Base-by-base conservation (phyloP, 1,140 invertebrate genomes). In the Potamilus streckersoni region DNA sequence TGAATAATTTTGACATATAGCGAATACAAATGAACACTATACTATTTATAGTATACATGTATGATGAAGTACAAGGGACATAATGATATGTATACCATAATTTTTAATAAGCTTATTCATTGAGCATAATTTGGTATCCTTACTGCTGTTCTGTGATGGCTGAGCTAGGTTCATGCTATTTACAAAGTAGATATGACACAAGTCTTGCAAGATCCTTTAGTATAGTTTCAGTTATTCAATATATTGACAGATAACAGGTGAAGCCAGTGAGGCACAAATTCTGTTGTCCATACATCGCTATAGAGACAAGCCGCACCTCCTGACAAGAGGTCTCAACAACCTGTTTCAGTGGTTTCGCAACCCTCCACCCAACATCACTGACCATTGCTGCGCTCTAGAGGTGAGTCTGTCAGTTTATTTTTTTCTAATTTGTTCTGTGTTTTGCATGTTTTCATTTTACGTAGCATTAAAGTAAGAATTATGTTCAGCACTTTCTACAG, bases 181-280 rank as follows among this genome's bases (percentile, higher is more conserved):
- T 38, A 6, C 38, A 38, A 38, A 38, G 38, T 38, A 38, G 38
- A 38, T 38, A 6, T 38, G 38, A 38, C 38, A 38, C 38, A 38
- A 3, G 8, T 38, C 38, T 38, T 38, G 38, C 38, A 38, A 38
- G 38, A 4, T 38, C 5, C 2, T 0, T 38, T 6, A 38, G 38
- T 8, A 38, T 38, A 38, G 38, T 38, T 38, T 38, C 38, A 38
- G 38, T 38, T 38, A 27, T 38, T 38, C 38, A 38, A 38, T 38
- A 38, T 4, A 31, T 49, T 82, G 85, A 20, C 80, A 95, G 94
- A 93, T 97, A 82, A 93, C 96, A 71, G 97, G 97, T 19, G 96
- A 98, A 91, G 95, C 94, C 4, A 96, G 95, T 86, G 96, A 98
- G 89, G 93, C 94, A 76, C 96, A 98, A 90, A 95, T 98, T 67